Base-by-base conservation (phyloP, 2,888 invertebrate genomes). In the Metopia argyrocephala region DNA sequence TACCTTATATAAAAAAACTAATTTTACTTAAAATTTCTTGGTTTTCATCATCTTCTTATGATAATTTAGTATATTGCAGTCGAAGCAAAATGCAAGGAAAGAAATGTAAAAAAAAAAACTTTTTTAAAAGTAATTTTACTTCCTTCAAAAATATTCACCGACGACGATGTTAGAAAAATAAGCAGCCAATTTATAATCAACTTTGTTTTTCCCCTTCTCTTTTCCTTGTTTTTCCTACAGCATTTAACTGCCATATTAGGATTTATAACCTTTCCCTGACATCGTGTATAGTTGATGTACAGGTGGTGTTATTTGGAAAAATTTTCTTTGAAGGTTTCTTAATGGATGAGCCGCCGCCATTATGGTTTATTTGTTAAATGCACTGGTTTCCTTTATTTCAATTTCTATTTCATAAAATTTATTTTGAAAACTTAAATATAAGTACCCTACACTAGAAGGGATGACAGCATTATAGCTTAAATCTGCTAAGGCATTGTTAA, bases 131-230 rank as follows among this genome's bases (percentile, higher is more conserved):
- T 27, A 52, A 62, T 50, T 38, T 28, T 3, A 62, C 12, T 38
- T 45, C 38, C 66, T 50, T 74, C 57, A 57, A 64, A 48, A 56
- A 65, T 57, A 27, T n/a, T n/a, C n/a, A n/a, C n/a, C n/a, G n/a
- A n/a, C n/a, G n/a, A n/a, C n/a, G n/a, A n/a, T n/a, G n/a, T n/a
- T 18, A 1, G 50, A 3, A 52, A 21, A 52, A 52, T 21, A 66
- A 75, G 25, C 66, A 59, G 45, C 68, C 48, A 52, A 54, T 50
- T 62, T 56, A 21, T 69, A 31, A 62, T 48, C 18, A 75, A 54
- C 46, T 21, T 76, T 56, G 45, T 48, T 15, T 69, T 12, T 2
- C 31, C 31, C 2, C 9, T 0, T 1, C 31, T 31, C 31, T 12
- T 12, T 12, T 0, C 31, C 0, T 12, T 15, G 15, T 38, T 12